Base-by-base conservation (phyloP, 2,797 vertebrate species). In the Simalia tracyae region DNA sequence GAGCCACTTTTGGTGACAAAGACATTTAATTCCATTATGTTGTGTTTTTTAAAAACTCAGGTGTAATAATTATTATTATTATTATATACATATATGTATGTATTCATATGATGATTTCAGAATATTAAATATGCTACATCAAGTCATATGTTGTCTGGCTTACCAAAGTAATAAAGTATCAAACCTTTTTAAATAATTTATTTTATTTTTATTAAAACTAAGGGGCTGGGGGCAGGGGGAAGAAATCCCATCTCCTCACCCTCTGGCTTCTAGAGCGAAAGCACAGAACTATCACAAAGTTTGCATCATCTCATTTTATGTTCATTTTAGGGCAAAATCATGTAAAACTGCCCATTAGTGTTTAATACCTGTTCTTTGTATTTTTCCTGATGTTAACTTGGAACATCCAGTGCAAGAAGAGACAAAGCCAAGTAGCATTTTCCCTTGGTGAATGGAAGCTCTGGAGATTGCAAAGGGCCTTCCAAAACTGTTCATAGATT, bases 291-390 rank as follows among this genome's bases (percentile, higher is more conserved):
- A 96, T 97, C 95, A 96, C 97, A 59, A 95, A 31, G 95, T 96
- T 96, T 94, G 95, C 93, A 97, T 98, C 98, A 98, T 98, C 98
- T 98, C 97, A 98, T 94, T 96, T 94, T 95, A 95, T 96, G 94
- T 96, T 94, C 97, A 95, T 94, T 95, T 95, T 97, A 96, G 96
- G 96, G 4, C 2, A 95, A 92, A 94, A 94, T 94, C 85, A 92
- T 96, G 95, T 95, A 95, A 93, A 96, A 94, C 93, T 96, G 92
- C 96, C 97, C 97, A 90, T 96, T 94, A 63, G 72, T 91, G 95
- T 94, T 91, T 95, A 0, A 96, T 96, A 93, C 96, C 95, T 94
- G 92, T 96, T 95, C 86, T 93, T 91, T 95, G 95, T 90, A 36
- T 87, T 94, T 95, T 94, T 94, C 92, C 92, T 87, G 3, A 0